A percentile compares a stretch with the other conserved stretches of the same genome.
These are phyloP conservation scores for Toxotes chatareus DNA, from an alignment of 2,113 vertebrate species.

Conservation along the genomic window DNA sequence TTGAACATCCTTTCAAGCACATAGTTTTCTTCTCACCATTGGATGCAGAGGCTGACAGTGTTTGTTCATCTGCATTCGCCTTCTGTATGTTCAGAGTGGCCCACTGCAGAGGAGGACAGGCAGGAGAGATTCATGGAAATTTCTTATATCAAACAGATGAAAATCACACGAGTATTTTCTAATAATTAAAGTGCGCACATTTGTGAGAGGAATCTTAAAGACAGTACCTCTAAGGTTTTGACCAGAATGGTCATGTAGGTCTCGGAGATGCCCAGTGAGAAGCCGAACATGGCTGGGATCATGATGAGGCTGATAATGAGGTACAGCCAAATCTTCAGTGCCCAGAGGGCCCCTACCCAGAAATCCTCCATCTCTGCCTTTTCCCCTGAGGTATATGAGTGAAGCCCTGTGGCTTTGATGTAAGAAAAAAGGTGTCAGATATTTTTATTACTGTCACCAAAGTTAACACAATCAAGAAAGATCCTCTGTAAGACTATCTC, in stretches of 20 bases:
- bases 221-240: slow-evolving; percentile 92
- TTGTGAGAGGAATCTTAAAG: background rate
- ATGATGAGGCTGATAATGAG: slow-evolving; percentile 87
- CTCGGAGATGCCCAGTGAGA: slow-evolving; percentile 95
- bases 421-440: background rate
- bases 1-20: background rate
- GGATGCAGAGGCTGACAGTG: slow-evolving; percentile 79
- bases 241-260: slow-evolving; percentile 92
- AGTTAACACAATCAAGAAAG: background rate
- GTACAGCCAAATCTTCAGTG: slow-evolving; percentile 84
- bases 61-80: slow-evolving; percentile 77
- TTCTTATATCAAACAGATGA: background rate
- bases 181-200: background rate
- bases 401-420: slow-evolving; percentile 43
- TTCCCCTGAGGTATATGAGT: slow-evolving; percentile 63
- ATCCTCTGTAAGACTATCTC: background rate
- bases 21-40: slow-evolving; percentile 84
- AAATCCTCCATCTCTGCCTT: slow-evolving; percentile 87
- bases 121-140: background rate
- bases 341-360: slow-evolving; percentile 65
- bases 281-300: slow-evolving; percentile 91
- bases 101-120: slow-evolving; percentile 87
- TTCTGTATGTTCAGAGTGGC: slow-evolving; percentile 92
- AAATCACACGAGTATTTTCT: too few relatives aligned
- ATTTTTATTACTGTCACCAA: background rate